Conservation (phyloP, 2,797 vertebrate species). For the Melopsittacus undulatus region DNA sequence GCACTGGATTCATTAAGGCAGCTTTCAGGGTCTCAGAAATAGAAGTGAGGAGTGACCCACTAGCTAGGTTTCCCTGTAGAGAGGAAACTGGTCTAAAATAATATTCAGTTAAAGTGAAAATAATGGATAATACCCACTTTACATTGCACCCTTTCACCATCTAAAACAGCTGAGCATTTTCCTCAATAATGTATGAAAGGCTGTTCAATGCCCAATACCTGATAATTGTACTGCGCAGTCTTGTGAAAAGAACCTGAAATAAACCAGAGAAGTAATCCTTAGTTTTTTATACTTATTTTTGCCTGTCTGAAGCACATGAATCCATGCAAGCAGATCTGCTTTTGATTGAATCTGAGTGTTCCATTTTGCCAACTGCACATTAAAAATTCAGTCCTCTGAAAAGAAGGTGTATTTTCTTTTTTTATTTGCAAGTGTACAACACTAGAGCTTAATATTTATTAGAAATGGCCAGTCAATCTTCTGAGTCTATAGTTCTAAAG, state of each 20-base stretch:
- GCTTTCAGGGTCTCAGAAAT: slow-evolving; percentile 7
- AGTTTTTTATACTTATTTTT: background rate
- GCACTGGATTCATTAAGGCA: slow-evolving; percentile 41
- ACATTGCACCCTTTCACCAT: background rate
- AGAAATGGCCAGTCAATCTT: background rate
- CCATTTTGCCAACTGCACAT: fast-evolving
- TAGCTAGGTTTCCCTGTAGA: background rate
- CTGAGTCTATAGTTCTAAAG: background rate
- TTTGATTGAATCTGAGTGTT: background rate
- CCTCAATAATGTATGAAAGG: background rate
- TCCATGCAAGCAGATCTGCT: background rate
- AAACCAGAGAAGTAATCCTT: background rate
- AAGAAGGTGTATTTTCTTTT: background rate
- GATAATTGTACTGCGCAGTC: background rate
- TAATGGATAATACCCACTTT: background rate
- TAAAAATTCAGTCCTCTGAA: background rate
- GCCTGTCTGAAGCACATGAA: background rate
- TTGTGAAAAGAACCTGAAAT: background rate
- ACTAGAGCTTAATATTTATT: background rate
- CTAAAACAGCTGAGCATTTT: background rate
- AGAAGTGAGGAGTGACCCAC: background rate
- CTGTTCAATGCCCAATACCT: background rate
- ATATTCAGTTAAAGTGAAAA: slow-evolving; percentile 14
- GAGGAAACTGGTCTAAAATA: slow-evolving; percentile 4
- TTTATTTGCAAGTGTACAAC: background rate